Conservation (phyloP, 2,797 vertebrate species). For the Nasua narica region DNA sequence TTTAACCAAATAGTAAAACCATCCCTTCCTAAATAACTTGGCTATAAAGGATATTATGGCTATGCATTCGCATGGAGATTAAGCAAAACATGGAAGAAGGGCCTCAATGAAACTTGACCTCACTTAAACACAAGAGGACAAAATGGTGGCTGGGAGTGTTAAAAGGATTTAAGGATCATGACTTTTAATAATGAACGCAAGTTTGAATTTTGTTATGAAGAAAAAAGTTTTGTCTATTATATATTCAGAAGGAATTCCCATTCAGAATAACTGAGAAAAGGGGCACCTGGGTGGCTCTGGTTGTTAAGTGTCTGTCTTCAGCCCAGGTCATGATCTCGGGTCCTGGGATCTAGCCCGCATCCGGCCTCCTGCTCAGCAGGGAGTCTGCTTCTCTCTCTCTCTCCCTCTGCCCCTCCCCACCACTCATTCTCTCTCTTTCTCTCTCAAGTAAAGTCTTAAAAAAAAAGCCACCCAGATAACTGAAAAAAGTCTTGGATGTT, state of each 20-base stretch:
- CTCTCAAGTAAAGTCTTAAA: too few relatives aligned
- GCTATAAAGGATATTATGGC: background rate
- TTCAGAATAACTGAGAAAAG: background rate
- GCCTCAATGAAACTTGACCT: background rate
- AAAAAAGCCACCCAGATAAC: too few relatives aligned
- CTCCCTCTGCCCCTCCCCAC: too few relatives aligned
- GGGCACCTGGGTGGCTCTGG: too few relatives aligned
- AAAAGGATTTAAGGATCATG: background rate
- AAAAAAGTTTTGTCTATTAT: background rate
- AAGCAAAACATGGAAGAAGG: background rate
- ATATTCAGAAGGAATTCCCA: background rate
- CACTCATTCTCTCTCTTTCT: too few relatives aligned
- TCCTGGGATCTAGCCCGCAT: background rate
- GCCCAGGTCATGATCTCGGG: background rate
- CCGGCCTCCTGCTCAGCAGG: background rate
- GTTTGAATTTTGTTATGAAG: slow-evolving; percentile 4
- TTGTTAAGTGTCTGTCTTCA: background rate
- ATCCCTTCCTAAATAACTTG: slow-evolving; percentile 2
- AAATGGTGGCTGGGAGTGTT: background rate
- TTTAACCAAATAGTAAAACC: slow-evolving; percentile 11
- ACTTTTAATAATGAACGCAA: slow-evolving; percentile 24
- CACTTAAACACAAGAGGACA: background rate
- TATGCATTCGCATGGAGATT: background rate
- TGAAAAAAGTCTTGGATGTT: background rate
- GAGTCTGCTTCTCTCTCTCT: background rate